Conservation (phyloP, 92 coral and sea anemone species). For the Phymanthus crucifer region DNA sequence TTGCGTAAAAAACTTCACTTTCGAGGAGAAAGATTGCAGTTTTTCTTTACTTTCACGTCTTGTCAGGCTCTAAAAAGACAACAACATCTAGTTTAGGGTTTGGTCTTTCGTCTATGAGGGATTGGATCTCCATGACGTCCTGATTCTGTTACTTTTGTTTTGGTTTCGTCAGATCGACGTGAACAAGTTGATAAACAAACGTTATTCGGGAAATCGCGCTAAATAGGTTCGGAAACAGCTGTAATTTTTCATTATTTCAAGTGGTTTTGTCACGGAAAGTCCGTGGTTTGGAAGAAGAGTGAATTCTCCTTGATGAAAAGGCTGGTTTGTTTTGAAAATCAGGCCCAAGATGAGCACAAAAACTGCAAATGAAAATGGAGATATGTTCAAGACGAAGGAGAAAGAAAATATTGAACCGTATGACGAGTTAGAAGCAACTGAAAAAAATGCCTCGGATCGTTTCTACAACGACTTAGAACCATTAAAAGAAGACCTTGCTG, state of each 20-base stretch:
- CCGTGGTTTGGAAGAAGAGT: not conserved
- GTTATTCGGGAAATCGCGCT: not conserved
- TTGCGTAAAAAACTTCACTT: not conserved
- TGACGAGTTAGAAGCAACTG: conserved; percentile 15
- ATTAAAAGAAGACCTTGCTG: conserved; percentile 88
- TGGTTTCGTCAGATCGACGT: conserved; percentile 1
- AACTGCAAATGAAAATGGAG: not conserved
- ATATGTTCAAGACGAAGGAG: not conserved
- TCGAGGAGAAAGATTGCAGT: not conserved
- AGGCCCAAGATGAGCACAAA: not conserved
- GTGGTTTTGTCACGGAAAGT: not conserved
- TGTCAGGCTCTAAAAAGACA: not conserved
- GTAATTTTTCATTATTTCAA: not conserved
- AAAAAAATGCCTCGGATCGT: conserved; percentile 58
- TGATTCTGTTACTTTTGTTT: not conserved
- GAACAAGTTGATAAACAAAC: conserved; percentile 2
- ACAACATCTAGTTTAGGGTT: not conserved
- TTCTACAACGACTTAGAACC: conserved; percentile 82
- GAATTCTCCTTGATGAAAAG: not conserved
- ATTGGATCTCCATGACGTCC: not conserved
- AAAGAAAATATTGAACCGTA: conserved; percentile 19
- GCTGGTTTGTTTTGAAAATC: not conserved
- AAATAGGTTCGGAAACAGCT: not conserved
- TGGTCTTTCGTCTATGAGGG: not conserved
- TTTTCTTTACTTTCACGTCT: not conserved